Evolutionary conservation across 1,140 invertebrate species (phyloP), one percentile per base, ranked within the genome.

Genomic region (Stegodyphus mimosarum): DNA sequence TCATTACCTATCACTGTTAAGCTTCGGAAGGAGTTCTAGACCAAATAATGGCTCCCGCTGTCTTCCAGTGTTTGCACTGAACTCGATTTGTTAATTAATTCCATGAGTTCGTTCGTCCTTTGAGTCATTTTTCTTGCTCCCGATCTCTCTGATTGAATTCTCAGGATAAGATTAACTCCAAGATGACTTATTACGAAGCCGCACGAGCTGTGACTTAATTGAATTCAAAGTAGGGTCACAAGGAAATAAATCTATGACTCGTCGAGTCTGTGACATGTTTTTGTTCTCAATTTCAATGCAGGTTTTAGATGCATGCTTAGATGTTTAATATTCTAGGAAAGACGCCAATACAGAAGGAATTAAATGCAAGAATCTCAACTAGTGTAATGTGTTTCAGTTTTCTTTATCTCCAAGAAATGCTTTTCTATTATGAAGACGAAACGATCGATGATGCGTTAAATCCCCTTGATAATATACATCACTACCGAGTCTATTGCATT

Each of bases 21-120:
- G 55, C 11, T 63, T 63, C 9, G 7, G 60, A 13, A 63, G 7
- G 11, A 7, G 5, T 13, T 13, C 11, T 18, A 67, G 76, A 10
- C 48, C 55, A 76, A 64, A 69, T 69, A 78, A 69, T 18, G 63
- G 53, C n/a, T 69, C 51, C 50, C 60, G n/a, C n/a, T 74, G 72
- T 74, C 51, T 52, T 52, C 17, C 17, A 49, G 33, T 78, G 64
- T 78, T 78, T 78, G 74, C 64, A 64, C n/a, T 69, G 76, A 69
- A 78, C 76, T 78, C 76, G 64, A 78, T 69, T 78, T 78, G 64
- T 78, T 78, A 78, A 78, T 78, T 78, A 70, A 78, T 78, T 69
- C 50, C 64, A 18, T 2, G 15, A 9, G 50, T 11, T 64, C 10
- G 76, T 18, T 50, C 49, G 10, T 17, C 33, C 17, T 9, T 6